A percentile compares a stretch with the other conserved stretches of the same genome.
Conservation (phyloP, 2,797 vertebrate genomes). For the Hirundo rustica region DNA sequence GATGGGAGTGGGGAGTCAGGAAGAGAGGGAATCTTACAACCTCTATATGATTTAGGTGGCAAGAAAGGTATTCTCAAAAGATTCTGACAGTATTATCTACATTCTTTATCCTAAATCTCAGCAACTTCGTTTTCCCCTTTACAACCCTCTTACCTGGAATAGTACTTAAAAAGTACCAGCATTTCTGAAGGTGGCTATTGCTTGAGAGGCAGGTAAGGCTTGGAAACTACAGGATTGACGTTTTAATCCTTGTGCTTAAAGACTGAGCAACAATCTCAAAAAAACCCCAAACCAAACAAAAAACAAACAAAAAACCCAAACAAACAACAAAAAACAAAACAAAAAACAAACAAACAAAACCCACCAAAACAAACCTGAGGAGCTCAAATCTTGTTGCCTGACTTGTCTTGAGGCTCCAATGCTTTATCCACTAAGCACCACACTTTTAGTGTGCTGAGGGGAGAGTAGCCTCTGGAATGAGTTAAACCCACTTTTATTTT, state of each 20-base stretch:
- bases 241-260: background rate
- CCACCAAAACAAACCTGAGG: background rate
- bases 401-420: background rate
- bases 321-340: too few species aligned
- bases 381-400: background rate
- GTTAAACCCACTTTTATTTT: background rate
- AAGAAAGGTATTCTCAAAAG: background rate
- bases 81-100: background rate
- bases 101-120: background rate
- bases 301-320: too few species aligned
- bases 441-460: background rate
- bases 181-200: background rate
- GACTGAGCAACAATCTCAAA: background rate
- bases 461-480: background rate
- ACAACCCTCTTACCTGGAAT: background rate
- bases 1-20: background rate
- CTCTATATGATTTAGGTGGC: background rate
- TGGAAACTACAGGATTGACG: background rate
- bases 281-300: background rate
- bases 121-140: background rate
- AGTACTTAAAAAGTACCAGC: background rate
- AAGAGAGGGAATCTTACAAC: background rate
- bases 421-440: background rate
- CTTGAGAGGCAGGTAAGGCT: background rate
- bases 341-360: too few species aligned